phyloP scores from a whole-genome alignment of 2,888 invertebrate species.

The Xiphydria camelus region DNA sequence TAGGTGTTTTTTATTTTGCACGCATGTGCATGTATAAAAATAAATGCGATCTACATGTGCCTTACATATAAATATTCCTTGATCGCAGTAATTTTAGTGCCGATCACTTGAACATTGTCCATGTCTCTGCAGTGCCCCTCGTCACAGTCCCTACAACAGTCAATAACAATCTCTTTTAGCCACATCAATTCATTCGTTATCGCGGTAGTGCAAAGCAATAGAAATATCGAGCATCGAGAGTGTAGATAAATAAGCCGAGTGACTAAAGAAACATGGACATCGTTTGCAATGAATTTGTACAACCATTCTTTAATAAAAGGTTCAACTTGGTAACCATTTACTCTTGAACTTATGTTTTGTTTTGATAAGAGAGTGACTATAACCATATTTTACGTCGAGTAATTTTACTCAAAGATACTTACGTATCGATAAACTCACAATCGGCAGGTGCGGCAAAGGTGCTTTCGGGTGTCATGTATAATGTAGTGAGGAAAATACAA shows the following conservation, averaged over 20 bases:
- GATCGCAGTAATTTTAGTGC: constrained; percentile 58
- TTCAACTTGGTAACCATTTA: no score
- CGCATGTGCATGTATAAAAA: background rate
- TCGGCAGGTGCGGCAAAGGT: no score
- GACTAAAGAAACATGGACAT: constrained; percentile 54
- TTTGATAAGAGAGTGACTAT: no score
- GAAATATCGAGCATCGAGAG: constrained; percentile 38
- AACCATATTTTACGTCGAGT: no score
- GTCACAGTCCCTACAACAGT: constrained; percentile 56
- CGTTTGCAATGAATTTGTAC: no score
- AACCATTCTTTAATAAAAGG: no score
- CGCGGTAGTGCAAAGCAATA: constrained; percentile 2
- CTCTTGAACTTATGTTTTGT: no score
- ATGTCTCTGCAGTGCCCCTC: constrained; percentile 55
- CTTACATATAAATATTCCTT: constrained; percentile 59
- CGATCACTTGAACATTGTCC: constrained; percentile 59
- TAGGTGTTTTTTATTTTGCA: no score
- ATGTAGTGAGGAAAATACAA: no score
- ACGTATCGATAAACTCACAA: no score
- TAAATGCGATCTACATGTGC: constrained; percentile 20
- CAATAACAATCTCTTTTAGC: constrained; percentile 42
- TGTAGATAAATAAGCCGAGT: constrained; percentile 42
- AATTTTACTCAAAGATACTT: no score
- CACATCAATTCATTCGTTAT: background rate
- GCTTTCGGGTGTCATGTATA: no score